A percentile compares a stretch with the other conserved stretches of the same genome.
phyloP scores from a whole-genome alignment of 1,140 invertebrate species.

The Drosophila malerkotliana region DNA sequence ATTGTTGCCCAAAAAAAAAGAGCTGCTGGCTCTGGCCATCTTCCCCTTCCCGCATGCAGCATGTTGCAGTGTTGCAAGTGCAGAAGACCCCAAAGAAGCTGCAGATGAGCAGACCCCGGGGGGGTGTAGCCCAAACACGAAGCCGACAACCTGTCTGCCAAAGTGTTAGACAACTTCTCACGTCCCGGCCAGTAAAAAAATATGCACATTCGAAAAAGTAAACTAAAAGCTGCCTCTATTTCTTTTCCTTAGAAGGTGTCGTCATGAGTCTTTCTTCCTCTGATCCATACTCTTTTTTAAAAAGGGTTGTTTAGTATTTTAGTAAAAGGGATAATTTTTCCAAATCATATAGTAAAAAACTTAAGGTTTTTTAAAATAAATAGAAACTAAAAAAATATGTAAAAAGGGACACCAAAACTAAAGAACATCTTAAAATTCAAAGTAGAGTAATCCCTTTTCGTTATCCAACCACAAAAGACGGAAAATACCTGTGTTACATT shows the following conservation, averaged over 20 bases:
- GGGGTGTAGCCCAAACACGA: conserved; percentile 29
- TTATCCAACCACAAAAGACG: neutral
- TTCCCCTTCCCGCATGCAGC: conserved; percentile 18
- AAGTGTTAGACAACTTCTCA: conserved; percentile 81
- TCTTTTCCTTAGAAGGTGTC: conserved; percentile 56
- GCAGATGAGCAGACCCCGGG: neutral
- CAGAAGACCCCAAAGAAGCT: conserved; percentile 44
- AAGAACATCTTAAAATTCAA: neutral
- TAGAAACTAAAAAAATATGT: neutral
- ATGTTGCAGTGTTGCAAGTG: conserved; percentile 67
- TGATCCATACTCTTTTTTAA: conserved; percentile 14
- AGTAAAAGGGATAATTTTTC: too few species aligned
- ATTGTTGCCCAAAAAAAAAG: conserved; percentile 63
- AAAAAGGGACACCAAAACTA: too few species aligned
- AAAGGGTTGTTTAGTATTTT: neutral
- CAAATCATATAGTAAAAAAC: too few species aligned
- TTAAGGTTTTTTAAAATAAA: too few species aligned
- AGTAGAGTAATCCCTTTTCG: conserved; percentile 29
- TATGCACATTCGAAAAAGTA: conserved; percentile 16
- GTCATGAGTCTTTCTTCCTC: conserved; percentile 54
- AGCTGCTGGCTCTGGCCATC: conserved; percentile 9
- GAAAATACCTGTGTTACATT: conserved; percentile 35
- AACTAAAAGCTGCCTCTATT: conserved; percentile 22
- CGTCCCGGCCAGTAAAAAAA: conserved; percentile 47
- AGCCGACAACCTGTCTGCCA: conserved; percentile 73